Evolutionary conservation across 2,113 vertebrate genomes (phyloP).

Genomic region (Psittacula cyanocephala): DNA sequence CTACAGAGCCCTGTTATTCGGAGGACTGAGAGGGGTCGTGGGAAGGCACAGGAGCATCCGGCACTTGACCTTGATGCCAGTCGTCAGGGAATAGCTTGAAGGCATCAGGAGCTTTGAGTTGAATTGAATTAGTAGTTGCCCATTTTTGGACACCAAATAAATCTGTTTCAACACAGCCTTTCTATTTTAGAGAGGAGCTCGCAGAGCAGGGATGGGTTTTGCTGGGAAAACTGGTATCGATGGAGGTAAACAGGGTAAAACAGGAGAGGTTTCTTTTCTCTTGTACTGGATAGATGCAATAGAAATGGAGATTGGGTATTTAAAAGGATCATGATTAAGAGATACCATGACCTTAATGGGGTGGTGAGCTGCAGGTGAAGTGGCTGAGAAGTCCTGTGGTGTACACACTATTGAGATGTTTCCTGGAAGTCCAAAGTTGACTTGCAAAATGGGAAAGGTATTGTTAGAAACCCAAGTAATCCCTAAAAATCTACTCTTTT

Average conservation of each 20-base stretch:
- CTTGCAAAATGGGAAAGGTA: not conserved
- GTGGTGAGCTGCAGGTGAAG: not conserved
- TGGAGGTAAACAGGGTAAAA: not conserved
- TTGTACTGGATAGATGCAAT: not conserved
- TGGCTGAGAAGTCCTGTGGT: not conserved
- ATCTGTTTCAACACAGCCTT: not conserved
- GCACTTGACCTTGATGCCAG: not conserved
- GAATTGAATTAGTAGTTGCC: not conserved
- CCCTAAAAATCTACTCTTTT: not conserved
- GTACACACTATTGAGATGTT: not conserved
- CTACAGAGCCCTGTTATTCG: not conserved
- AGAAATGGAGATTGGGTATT: not conserved
- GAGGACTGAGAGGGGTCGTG: accelerated
- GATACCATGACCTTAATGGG: not conserved
- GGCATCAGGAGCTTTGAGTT: not conserved
- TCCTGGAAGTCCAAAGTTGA: not conserved
- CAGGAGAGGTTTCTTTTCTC: not conserved
- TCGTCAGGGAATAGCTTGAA: not conserved
- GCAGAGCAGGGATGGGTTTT: not conserved
- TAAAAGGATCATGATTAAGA: not conserved
- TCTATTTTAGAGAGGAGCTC: not conserved
- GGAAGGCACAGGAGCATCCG: not conserved
- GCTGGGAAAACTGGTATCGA: not conserved
- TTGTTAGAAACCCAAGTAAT: not conserved
- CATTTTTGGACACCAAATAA: not conserved